A percentile compares a stretch with the other conserved stretches of the same genome.
Conservation (phyloP, 64 coral and sea anemone species). For the Montipora capricornis region DNA sequence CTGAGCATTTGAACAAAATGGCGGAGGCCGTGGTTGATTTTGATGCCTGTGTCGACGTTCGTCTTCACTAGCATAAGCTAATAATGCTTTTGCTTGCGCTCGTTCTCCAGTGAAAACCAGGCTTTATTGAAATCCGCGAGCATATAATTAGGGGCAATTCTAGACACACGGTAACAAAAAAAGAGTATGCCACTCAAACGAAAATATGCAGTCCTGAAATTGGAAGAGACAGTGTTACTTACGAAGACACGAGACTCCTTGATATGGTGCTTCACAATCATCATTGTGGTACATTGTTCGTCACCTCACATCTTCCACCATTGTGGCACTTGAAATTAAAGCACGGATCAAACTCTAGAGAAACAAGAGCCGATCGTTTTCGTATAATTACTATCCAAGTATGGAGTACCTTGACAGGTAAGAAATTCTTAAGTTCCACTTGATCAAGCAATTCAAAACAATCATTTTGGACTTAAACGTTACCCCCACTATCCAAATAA, state of each 20-base stretch:
- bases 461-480: too few relatives aligned
- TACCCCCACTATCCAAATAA: too few relatives aligned
- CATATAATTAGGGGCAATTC: too few relatives aligned
- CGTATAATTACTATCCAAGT: background rate
- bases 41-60: too few relatives aligned
- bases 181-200: too few relatives aligned
- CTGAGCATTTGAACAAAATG: too few relatives aligned
- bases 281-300: slow-evolving; percentile 56
- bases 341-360: slow-evolving; percentile 67
- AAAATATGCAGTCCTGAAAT: background rate
- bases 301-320: slow-evolving; percentile 68
- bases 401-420: background rate
- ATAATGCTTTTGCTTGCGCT: too few relatives aligned
- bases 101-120: too few relatives aligned
- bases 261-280: slow-evolving; percentile 54
- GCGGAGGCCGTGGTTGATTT: too few relatives aligned
- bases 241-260: slow-evolving; percentile 78
- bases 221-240: background rate
- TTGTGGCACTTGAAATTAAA: slow-evolving; percentile 73
- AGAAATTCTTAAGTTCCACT: background rate
- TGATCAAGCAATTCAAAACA: background rate
- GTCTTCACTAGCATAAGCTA: too few relatives aligned
- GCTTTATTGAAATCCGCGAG: too few relatives aligned
- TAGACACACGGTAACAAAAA: too few relatives aligned
- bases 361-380: background rate